Conservation (phyloP, 2,888 invertebrate species). For the Xiphydria camelus region DNA sequence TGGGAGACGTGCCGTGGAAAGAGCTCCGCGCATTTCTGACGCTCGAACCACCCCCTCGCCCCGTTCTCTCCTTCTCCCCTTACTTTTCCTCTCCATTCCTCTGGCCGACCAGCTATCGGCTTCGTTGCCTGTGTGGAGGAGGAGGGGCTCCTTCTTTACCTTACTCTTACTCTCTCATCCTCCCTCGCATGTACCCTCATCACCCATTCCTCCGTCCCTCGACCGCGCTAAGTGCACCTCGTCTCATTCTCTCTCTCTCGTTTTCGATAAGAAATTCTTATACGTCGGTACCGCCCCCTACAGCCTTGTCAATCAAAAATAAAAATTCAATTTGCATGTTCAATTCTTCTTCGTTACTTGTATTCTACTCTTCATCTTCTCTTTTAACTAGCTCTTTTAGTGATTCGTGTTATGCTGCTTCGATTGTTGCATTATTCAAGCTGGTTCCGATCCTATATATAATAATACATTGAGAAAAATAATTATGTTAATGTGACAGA, state of each 20-base stretch:
- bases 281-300: conserved; percentile 19
- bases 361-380: no score
- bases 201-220: no score
- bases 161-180: conserved; percentile 3
- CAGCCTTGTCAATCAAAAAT: conserved; percentile 26
- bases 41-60: conserved; percentile 8
- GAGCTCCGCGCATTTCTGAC: conserved; percentile 36
- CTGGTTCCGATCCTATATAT: no score
- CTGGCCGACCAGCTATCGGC: conserved; percentile 15
- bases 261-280: conserved; percentile 35
- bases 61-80: conserved; percentile 1
- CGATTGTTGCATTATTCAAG: no score
- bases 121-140: conserved; percentile 1
- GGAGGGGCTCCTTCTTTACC: conserved; percentile 6
- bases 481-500: no score
- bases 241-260: conserved; percentile 21
- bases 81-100: conserved; percentile 6
- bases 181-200: neutral
- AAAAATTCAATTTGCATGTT: conserved; percentile 15
- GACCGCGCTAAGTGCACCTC: conserved; percentile 47
- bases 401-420: no score
- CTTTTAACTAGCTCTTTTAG: no score
- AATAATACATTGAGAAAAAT: no score
- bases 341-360: conserved; percentile 15
- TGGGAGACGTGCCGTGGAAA: conserved; percentile 35